Conservation (phyloP, 2,113 vertebrate genomes). For the Lepisosteus oculatus region DNA sequence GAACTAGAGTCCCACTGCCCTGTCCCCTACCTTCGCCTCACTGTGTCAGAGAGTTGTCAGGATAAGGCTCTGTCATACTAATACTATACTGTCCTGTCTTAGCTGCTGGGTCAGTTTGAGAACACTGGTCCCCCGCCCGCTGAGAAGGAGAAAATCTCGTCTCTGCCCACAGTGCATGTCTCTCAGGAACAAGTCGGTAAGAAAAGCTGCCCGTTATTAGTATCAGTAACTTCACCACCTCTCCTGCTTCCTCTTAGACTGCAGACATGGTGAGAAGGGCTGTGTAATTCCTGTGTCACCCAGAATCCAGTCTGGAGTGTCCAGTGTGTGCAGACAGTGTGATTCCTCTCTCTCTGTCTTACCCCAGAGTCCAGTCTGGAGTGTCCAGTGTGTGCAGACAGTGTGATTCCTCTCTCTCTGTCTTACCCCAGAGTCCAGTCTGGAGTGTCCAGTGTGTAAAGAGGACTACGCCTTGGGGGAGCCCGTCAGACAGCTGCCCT, state of each 20-base stretch:
- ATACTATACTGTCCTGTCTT: slow-evolving; percentile 1
- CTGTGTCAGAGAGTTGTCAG: too few species aligned
- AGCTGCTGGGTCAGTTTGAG: slow-evolving; percentile 93
- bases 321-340: slow-evolving; percentile 86
- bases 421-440: slow-evolving; percentile 69
- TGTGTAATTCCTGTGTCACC: too few species aligned
- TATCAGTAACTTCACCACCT: neutral
- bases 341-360: too few species aligned
- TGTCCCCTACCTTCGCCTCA: too few species aligned
- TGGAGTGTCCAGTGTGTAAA: slow-evolving; percentile 97
- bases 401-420: neutral
- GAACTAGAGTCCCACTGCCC: too few species aligned
- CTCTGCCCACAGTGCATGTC: slow-evolving; percentile 86
- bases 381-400: slow-evolving; percentile 93
- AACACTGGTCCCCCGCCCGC: slow-evolving; percentile 94
- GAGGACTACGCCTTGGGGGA: slow-evolving; percentile 86
- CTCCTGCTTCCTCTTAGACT: too few species aligned
- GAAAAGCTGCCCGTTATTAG: slow-evolving; percentile 28
- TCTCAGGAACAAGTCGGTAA: slow-evolving; percentile 95
- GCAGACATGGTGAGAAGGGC: too few species aligned
- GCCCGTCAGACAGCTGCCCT: slow-evolving; percentile 88
- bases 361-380: slow-evolving; percentile 82
- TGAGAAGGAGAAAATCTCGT: slow-evolving; percentile 90
- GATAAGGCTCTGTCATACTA: too few species aligned
- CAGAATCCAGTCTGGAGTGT: slow-evolving; percentile 71